Evolutionary conservation across 2,888 invertebrate genomes (phyloP).

Genomic region (Heliconius cydno): DNA sequence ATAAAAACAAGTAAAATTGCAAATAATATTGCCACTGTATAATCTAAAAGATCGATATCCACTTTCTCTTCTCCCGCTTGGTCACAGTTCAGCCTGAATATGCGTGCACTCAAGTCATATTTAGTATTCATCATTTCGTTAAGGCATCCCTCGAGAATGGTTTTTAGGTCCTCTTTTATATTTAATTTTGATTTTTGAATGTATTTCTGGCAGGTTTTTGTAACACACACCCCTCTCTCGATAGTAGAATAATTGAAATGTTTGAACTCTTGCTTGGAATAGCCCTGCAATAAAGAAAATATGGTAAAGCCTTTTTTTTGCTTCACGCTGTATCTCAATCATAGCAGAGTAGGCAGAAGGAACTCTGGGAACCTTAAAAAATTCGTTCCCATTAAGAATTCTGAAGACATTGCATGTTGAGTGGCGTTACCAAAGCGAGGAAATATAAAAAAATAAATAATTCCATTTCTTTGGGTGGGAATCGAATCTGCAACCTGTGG

Average conservation of each 20-base stretch:
- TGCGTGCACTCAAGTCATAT: constrained; percentile 35
- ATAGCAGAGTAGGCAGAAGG: no score
- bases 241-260: constrained; percentile 45
- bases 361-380: no score
- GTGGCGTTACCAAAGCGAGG: no score
- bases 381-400: no score
- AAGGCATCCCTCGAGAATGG: constrained; percentile 41
- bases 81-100: constrained; percentile 7
- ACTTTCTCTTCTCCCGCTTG: not conserved
- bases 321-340: not conserved
- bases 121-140: constrained; percentile 39
- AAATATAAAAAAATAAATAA: no score
- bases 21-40: not conserved
- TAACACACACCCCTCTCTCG: constrained; percentile 47
- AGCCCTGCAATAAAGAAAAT: constrained; percentile 42
- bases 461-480: no score
- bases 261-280: constrained; percentile 39
- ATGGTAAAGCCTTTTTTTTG: not conserved
- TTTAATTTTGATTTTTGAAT: constrained; percentile 19
- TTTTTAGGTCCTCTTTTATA: constrained; percentile 30
- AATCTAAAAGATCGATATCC: constrained; percentile 1
- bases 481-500: no score
- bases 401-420: no score
- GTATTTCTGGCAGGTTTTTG: constrained; percentile 36
- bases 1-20: not conserved